Evolutionary conservation across 2,797 vertebrate species (phyloP), one percentile per base, ranked within the genome.

Genomic region (Semaprochilodus insignis): DNA sequence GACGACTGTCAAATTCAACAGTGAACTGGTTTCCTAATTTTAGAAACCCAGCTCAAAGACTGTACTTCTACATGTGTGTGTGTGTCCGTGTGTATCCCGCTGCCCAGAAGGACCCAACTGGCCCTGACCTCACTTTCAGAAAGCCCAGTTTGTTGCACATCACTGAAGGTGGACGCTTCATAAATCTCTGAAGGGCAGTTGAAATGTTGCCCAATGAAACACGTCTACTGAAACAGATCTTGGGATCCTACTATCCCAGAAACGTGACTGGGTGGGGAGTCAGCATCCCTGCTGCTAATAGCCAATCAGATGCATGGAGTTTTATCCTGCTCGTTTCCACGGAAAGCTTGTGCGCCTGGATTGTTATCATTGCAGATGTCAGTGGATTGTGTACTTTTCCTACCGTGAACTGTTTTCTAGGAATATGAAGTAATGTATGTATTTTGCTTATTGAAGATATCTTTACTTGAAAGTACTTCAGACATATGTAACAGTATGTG

Each of bases 231-330:
- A 54, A 17, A 48, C 23, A 5, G 31, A 31, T 31, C 31, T 1
- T 31, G 31, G 31, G 31, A 31, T 31, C 31, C 31, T 31, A 31
- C 31, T 31, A 31, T 31, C 31, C 31, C 31, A 31, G 31, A 31
- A 3, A 73, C 19, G 19, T 11, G 17, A 36, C 7, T 27, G 25
- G 31, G 69, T 52, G 69, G 14, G 69, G 48, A 52, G 25, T 72
- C 13, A 2, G 48, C 19, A 17, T 54, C 25, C 44, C 51, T 72
- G 66, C 81, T 72, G 31, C 81, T 73, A 65, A 55, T 48, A 63
- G 66, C 81, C 67, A 82, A 55, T 82, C 66, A 40, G 67, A 77
- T 54, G 67, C 59, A n/a, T 55, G 48, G 67, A 44, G 48, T 71
- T 71, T 23, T 62, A 16, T 25, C 27, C 3, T 34, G 72, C 60